Conservation (phyloP, 2,888 invertebrate species). For the Pseudeuparius sepicola region DNA sequence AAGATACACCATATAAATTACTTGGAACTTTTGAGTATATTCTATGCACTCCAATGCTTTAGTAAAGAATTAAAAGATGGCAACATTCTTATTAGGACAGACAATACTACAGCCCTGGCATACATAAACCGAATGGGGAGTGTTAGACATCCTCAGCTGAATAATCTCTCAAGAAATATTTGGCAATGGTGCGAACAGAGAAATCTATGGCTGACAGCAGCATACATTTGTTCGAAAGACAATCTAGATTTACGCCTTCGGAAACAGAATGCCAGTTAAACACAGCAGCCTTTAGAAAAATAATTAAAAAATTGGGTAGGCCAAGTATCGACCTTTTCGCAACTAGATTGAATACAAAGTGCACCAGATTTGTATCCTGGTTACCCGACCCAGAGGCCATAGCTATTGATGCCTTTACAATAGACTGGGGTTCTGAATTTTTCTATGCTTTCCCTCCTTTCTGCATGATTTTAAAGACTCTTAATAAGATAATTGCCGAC, state of each 20-base stretch:
- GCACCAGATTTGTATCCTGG: conserved; percentile 8
- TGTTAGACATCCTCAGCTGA: conserved; percentile 1
- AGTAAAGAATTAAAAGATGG: no score
- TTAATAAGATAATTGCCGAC: conserved; percentile 17
- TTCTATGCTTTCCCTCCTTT: conserved; percentile 14
- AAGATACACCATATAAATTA: no score
- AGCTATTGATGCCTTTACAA: conserved; percentile 13
- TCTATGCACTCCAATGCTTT: no score
- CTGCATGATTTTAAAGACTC: conserved; percentile 6
- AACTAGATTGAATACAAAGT: conserved; percentile 8
- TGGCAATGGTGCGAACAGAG: background rate
- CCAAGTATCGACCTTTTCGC: conserved; percentile 12
- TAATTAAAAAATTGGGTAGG: conserved; percentile 2
- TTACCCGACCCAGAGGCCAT: conserved; percentile 5
- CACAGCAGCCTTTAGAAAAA: conserved; percentile 6
- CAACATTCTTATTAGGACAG: no score
- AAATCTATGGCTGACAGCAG: background rate
- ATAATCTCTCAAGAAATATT: conserved; percentile 1
- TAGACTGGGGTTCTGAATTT: conserved; percentile 4
- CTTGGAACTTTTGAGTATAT: no score
- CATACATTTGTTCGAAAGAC: background rate
- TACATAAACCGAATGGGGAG: no score
- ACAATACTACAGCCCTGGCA: no score
- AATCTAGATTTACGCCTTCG: no score
- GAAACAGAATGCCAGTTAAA: no score